Base-by-base conservation (phyloP, 2,113 vertebrate genomes). In the Poeciliopsis retropinna region DNA sequence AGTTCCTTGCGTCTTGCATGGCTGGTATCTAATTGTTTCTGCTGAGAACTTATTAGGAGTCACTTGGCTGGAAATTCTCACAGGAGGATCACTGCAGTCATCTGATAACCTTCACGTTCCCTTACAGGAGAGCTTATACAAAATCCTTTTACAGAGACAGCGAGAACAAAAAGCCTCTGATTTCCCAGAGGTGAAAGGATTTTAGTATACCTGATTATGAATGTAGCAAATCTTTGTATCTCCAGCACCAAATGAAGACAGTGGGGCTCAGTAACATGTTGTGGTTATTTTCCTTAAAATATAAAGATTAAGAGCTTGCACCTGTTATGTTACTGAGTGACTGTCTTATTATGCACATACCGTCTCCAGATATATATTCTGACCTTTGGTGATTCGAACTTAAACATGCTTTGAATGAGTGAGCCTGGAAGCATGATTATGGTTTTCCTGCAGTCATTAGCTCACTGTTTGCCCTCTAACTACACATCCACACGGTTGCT, bases 31-130 rank as follows among this genome's bases (percentile, higher is more conserved):
- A 95, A 95, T 97, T 96, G 95, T 94, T 94, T 92, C 84, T 92
- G 89, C 92, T 94, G 91, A 95, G 93, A 95, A 93, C 92, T 94
- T 90, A 92, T 95, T 94, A 92, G 95, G 92, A 96, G 92, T 94
- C 94, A 92, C 91, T 92, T 93, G 91, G 84, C 87, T 94, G 94
- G 91, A 91, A 93, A 93, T 71, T 80, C 87, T 92, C 87, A 31
- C 84, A 57, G 82, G 86, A 86, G 71, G 76, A 73, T 72, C 79
- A 30, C 79, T 82, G 84, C 87, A 85, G 82, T 91, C 89, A 87
- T 92, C 90, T 81, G 77, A 90, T 88, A 87, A 93, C 84, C 89
- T 89, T 73, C 66, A 41, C 76, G 32, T 75, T 87, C 63, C 70
- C 81, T 78, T 87, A 81, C 80, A 78, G 77, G 72, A 78, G 82